phyloP scores from a whole-genome alignment of 1,140 invertebrate species.

The Ceratitis capitata region DNA sequence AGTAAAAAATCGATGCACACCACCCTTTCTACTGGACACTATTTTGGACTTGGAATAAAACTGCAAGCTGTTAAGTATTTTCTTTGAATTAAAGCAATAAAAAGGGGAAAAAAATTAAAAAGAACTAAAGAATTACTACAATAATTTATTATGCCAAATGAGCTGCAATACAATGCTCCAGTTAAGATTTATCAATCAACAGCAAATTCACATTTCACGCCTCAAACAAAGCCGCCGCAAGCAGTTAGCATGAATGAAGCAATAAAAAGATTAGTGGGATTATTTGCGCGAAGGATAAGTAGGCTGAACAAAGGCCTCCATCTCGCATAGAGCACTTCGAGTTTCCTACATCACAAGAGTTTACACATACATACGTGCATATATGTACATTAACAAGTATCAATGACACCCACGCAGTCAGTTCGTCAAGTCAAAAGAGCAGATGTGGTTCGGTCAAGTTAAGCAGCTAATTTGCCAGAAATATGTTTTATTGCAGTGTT shows the following conservation, averaged over 20 bases:
- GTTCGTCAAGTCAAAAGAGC: not conserved
- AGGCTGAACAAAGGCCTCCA: not conserved
- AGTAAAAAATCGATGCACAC: no score
- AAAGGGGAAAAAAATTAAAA: no score
- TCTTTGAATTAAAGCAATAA: no score
- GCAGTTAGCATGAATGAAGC: not conserved
- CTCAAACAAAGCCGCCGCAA: conserved; percentile 4
- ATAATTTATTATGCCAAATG: not conserved
- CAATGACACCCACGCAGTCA: conserved; percentile 24
- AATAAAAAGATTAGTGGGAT: conserved; percentile 10
- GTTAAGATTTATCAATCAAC: conserved; percentile 26
- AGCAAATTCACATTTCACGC: not conserved
- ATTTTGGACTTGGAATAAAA: no score
- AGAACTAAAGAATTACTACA: no score
- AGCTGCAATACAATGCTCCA: not conserved
- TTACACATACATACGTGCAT: not conserved
- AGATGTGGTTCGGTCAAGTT: conserved; percentile 11
- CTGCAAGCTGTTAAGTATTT: no score
- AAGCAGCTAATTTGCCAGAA: conserved; percentile 31
- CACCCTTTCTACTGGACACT: no score
- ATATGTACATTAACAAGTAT: not conserved
- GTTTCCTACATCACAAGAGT: no score
- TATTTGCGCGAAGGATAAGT: not conserved
- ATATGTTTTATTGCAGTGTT: conserved; percentile 23
- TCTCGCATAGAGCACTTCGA: not conserved